Percentiles rank a stretch among this genome's conserved stretches.
phyloP scores from a whole-genome alignment of 2,113 vertebrate species.

The Zapornia atra region DNA sequence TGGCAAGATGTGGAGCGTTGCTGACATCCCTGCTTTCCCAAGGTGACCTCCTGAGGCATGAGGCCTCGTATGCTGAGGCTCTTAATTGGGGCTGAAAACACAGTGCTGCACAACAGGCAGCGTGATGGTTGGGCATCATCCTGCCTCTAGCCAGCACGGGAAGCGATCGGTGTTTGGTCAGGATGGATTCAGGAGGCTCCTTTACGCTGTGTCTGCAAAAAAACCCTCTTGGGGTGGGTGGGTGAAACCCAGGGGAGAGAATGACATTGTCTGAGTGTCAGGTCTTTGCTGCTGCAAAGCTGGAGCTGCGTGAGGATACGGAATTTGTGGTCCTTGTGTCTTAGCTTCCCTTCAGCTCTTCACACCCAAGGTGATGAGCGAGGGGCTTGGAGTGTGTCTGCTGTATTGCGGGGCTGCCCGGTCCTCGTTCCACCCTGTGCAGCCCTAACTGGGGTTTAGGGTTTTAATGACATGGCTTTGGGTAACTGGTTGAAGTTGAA shows the following conservation, averaged over 20 bases:
- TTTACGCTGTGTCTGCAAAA: not conserved
- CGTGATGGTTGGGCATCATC: not conserved
- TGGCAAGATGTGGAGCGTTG: not conserved
- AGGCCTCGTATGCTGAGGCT: not conserved
- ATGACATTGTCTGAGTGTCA: not conserved
- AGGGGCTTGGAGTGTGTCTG: accelerated
- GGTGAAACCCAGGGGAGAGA: not conserved
- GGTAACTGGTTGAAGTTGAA: not conserved
- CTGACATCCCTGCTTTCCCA: not conserved
- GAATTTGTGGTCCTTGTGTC: not conserved
- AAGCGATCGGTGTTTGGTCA: not conserved
- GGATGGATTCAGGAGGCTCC: not conserved
- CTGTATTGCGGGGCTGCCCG: not conserved
- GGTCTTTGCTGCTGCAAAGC: not conserved
- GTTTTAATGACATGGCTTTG: not conserved
- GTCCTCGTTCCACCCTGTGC: not conserved
- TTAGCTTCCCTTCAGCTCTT: not conserved
- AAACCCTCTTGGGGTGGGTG: not conserved
- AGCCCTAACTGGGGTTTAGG: not conserved
- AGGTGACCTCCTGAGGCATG: not conserved
- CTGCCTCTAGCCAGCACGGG: not conserved
- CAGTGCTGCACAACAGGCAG: accelerated
- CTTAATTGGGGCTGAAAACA: not conserved
- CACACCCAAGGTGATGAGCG: not conserved
- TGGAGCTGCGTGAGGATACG: not conserved